Evolutionary conservation across 2,888 invertebrate genomes (phyloP), one percentile per base, ranked within the genome.

Genomic region (Nemurella pictetii): DNA sequence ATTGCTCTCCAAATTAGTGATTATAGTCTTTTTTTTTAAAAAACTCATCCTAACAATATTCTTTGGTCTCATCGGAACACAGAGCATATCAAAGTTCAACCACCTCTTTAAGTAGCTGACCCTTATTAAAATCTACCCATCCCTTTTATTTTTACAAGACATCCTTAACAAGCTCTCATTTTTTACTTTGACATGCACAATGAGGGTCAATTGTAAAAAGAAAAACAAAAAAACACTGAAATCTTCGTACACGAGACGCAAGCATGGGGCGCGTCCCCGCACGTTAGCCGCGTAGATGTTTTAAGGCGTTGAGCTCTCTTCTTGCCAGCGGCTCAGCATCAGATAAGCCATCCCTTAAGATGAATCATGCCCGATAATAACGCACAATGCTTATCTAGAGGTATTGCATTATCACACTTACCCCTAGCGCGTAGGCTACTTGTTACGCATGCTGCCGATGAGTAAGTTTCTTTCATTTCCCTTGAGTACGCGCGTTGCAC

Each of bases 401-500:
- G n/a, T 30, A 12, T n/a, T 78, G 30, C 78, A 30, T 78, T 74
- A 30, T 78, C 78, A 75, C 75, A 78, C 78, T 78, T 78, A 78
- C 78, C 78, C 78, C 78, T 78, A 12, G 30, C 30, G 2, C 28
- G n/a, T 78, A 78, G 78, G 20, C 78, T 29, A 78, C 78, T 78
- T 78, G 78, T 78, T 78, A 78, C 78, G 78, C 78, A 78, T 26
- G 26, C 55, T 20, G n/a, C 30, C 78, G 78, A 78, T 78, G 78
- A 78, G 78, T 78, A 78, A 78, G 4, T 28, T 78, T 30, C 78
- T 78, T 29, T 15, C 28, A 78, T 78, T 78, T 78, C 78, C 78
- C 78, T n/a, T 30, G 78, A 78, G 78, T 78, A n/a, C 78, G 30
- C 78, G 30, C 20, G 0, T 0, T 30, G 78, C 78, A 12, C 1